phyloP scores from a whole-genome alignment of 2,888 invertebrate genomes.

The Hesperia comma region DNA sequence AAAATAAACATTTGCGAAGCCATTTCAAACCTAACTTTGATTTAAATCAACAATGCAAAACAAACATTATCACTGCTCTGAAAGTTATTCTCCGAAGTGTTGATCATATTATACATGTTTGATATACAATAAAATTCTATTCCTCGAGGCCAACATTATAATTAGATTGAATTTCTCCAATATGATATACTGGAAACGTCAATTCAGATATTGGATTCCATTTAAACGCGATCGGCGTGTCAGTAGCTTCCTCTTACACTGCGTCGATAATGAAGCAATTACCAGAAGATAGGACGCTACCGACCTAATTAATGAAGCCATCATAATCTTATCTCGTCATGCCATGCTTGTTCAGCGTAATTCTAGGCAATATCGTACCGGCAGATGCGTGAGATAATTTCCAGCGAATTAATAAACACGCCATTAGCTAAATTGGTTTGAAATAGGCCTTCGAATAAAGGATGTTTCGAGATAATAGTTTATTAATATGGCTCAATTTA shows the following conservation, averaged over 20 bases:
- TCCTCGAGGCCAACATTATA: background rate
- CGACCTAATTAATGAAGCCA: conserved; percentile 28
- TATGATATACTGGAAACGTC: conserved; percentile 32
- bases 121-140: background rate
- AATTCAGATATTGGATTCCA: conserved; percentile 36
- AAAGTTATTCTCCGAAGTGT: background rate
- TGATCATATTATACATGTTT: background rate
- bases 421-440: conserved; percentile 14
- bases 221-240: conserved; percentile 32
- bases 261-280: conserved; percentile 33
- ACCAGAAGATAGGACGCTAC: conserved; percentile 25
- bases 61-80: background rate
- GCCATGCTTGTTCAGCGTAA: conserved; percentile 20
- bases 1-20: too few species aligned
- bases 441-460: conserved; percentile 14
- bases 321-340: conserved; percentile 33
- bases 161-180: conserved; percentile 27
- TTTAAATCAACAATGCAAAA: too few species aligned
- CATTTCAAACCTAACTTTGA: too few species aligned
- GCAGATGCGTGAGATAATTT: conserved; percentile 17
- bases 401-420: background rate
- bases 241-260: conserved; percentile 28
- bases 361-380: conserved; percentile 21
- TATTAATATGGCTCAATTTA: background rate
- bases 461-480: conserved; percentile 4